These are phyloP conservation scores for Carassius carassius DNA, from an alignment of 2,113 vertebrate species.

Conservation along the genomic window DNA sequence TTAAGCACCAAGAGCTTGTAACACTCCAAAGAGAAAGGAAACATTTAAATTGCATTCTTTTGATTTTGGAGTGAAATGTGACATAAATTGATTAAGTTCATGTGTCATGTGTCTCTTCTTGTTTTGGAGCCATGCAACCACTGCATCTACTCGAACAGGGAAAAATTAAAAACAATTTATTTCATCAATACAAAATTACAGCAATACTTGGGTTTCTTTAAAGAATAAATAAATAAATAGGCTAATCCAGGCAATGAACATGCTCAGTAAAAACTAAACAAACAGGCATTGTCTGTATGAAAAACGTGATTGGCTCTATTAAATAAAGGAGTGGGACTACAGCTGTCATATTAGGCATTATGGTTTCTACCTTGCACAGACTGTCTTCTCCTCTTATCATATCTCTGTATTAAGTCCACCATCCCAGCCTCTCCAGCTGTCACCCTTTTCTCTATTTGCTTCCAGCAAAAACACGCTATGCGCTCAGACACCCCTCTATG, in stretches of 20 bases:
- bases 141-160: background rate
- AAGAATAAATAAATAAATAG: background rate
- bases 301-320: no score
- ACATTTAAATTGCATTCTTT: no score
- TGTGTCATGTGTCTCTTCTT: background rate
- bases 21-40: no score
- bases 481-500: constrained; percentile 1
- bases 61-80: background rate
- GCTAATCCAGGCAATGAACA: background rate
- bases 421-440: constrained; percentile 45
- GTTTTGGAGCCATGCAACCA: background rate
- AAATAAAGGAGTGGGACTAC: background rate
- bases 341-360: background rate
- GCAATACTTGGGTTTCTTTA: background rate
- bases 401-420: constrained; percentile 24
- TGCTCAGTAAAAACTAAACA: background rate
- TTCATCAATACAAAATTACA: no score
- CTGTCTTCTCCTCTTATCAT: background rate
- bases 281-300: background rate
- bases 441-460: constrained; percentile 39
- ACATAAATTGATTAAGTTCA: background rate
- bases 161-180: no score
- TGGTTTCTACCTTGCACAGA: background rate
- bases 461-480: constrained; percentile 41
- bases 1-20: no score